Base-by-base conservation (phyloP, 2,797 vertebrate genomes). In the Amphiprion clarkii region DNA sequence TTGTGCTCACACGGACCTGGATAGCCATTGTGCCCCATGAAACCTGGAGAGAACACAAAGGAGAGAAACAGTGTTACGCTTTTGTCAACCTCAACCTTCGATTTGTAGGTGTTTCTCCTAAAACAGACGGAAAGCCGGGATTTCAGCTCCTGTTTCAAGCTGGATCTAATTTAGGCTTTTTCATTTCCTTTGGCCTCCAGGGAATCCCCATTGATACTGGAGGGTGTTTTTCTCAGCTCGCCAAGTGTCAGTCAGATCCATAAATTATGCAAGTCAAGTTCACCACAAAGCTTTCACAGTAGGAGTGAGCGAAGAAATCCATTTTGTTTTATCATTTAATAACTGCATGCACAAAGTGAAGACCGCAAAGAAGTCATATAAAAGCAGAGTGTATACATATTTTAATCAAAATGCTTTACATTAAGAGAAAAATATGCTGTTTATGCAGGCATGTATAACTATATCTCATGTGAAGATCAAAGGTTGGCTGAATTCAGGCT, bases 1-100 rank as follows among this genome's bases (percentile, higher is more conserved):
- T 97, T 98, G 79, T 97, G 98, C 81, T 97, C 95, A 64, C 98
- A 99, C 0, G 96, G 95, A 74, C 90, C 93, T 0, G 92, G 89
- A 59, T 76, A 83, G 31, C 68, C 90, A 68, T 76, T 90, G 48
- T 94, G 96, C 72, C 78, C 93, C 61, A 91, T 57, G 55, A 94
- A 93, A 0, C 94, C 97, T 99, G 85, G 2, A 12, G 67, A 61
- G 82, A 69, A 89, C 17, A 86, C 0, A 72, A 14, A 39, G 12
- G 27, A 54, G 9, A 14, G 29, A 11, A 19, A 72, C 5, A 19
- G 1, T 4, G 5, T 59, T n/a, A 58, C 0, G 17, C 4, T 49
- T 51, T 4, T 33, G 4, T 55, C 2, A 17, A 65, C 21, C 11
- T 52, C 0, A 69, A 36, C 12, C 1, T 0, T 36, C 25, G 4